A percentile compares a stretch with the other conserved stretches of the same genome.
These are phyloP conservation scores for Acanthisitta chloris DNA, from an alignment of 2,113 vertebrate species.

Conservation along the genomic window DNA sequence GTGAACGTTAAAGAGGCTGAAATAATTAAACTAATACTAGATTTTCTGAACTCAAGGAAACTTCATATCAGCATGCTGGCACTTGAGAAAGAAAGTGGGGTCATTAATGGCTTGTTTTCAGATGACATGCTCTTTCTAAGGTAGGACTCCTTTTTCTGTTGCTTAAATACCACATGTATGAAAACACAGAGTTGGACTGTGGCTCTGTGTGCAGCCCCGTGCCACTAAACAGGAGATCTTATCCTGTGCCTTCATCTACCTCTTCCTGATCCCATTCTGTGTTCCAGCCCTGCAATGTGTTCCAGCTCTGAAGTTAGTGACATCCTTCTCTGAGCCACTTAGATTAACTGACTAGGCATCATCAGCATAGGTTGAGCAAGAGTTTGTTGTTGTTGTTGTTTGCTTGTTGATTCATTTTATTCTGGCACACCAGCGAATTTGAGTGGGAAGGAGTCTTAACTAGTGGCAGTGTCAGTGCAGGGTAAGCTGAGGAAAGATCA, in stretches of 20 bases:
- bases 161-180: not conserved
- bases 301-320: not conserved
- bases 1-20: conserved; percentile 96
- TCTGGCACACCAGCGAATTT: not conserved
- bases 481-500: not conserved
- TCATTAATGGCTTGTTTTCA: conserved; percentile 97
- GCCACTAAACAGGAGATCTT: not conserved
- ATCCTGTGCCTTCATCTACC: not conserved
- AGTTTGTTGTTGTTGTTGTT: not conserved
- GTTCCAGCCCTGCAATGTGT: not conserved
- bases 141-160: conserved; percentile 63
- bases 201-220: not conserved
- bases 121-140: conserved; percentile 99
- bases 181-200: not conserved
- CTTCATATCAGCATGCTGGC: conserved; percentile 98
- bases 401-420: not conserved
- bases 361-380: not conserved
- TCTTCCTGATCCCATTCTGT: not conserved
- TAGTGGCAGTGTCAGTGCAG: not conserved
- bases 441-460: not conserved
- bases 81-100: conserved; percentile 94
- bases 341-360: not conserved
- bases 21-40: conserved; percentile 95
- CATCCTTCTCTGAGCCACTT: not conserved
- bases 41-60: conserved; percentile 94